Conservation (phyloP, 2,888 invertebrate species). For the Orthosia gracilis region DNA sequence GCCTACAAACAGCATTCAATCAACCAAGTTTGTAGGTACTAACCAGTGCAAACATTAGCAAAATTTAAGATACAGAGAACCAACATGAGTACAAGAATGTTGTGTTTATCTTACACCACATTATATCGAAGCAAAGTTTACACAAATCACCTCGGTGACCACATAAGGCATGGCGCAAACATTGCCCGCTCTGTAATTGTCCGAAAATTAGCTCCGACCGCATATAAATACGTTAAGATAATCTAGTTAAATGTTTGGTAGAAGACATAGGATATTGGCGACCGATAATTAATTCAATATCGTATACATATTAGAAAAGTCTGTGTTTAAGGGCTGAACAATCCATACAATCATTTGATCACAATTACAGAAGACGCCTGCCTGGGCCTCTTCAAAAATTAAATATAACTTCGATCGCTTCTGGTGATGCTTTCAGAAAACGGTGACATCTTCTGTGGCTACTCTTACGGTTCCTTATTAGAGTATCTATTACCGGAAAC, state of each 20-base stretch:
- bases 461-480: too few relatives aligned
- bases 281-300: too few relatives aligned
- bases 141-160: constrained; percentile 69
- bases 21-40: background rate
- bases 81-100: constrained; percentile 13
- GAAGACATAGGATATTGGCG: constrained; percentile 55
- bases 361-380: too few relatives aligned
- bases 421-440: too few relatives aligned
- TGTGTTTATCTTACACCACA: constrained; percentile 48
- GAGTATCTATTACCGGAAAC: too few relatives aligned
- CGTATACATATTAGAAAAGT: background rate
- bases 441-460: too few relatives aligned
- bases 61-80: constrained; percentile 28
- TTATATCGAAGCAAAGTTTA: constrained; percentile 47
- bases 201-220: constrained; percentile 90
- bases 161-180: constrained; percentile 72
- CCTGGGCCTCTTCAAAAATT: too few relatives aligned
- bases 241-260: constrained; percentile 78
- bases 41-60: background rate
- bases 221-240: constrained; percentile 90
- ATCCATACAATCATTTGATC: too few relatives aligned
- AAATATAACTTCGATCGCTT: too few relatives aligned
- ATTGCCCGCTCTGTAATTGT: constrained; percentile 85
- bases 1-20: background rate
- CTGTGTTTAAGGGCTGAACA: too few relatives aligned